Percentiles rank a stretch among this genome's conserved stretches.
phyloP scores from a whole-genome alignment of 2,797 vertebrate species.

The Chaenodraco wilsoni region DNA sequence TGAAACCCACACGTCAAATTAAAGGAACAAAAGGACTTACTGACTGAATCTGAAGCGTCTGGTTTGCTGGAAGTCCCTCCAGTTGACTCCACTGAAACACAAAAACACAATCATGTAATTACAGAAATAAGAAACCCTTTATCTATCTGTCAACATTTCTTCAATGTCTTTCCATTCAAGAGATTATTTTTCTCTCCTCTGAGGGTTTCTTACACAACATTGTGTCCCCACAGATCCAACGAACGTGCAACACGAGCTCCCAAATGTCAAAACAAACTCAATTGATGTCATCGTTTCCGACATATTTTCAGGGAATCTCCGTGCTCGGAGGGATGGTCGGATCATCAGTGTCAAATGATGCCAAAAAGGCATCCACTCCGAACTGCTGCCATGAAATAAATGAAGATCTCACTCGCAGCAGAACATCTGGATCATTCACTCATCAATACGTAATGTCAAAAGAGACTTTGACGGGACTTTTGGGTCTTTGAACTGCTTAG shows the following conservation, averaged over 20 bases:
- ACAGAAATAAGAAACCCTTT: too few species aligned
- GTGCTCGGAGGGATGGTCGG: slow-evolving; percentile 12
- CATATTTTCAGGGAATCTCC: slow-evolving; percentile 32
- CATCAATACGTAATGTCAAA: not conserved
- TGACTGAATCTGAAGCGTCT: slow-evolving; percentile 66
- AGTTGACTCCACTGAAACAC: slow-evolving; percentile 80
- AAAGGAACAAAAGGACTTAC: slow-evolving; percentile 72
- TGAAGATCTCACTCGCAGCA: slow-evolving; percentile 9
- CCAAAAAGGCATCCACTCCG: slow-evolving; percentile 25
- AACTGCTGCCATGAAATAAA: slow-evolving; percentile 11
- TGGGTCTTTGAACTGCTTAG: not conserved
- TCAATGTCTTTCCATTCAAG: slow-evolving; percentile 30
- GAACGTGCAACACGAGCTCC: slow-evolving; percentile 10
- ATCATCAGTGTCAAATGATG: slow-evolving; percentile 18
- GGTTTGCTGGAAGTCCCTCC: slow-evolving; percentile 68
- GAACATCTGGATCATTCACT: slow-evolving; percentile 18
- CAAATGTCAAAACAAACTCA: not conserved
- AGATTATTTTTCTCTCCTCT: slow-evolving; percentile 14
- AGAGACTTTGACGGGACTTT: not conserved
- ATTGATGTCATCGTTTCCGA: slow-evolving; percentile 30
- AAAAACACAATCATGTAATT: not conserved
- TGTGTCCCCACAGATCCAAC: not conserved
- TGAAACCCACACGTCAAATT: not conserved
- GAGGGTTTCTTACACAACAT: slow-evolving; percentile 4
- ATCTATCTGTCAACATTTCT: not conserved